phyloP scores from a whole-genome alignment of 2,888 invertebrate genomes.

The Oithona nana region DNA sequence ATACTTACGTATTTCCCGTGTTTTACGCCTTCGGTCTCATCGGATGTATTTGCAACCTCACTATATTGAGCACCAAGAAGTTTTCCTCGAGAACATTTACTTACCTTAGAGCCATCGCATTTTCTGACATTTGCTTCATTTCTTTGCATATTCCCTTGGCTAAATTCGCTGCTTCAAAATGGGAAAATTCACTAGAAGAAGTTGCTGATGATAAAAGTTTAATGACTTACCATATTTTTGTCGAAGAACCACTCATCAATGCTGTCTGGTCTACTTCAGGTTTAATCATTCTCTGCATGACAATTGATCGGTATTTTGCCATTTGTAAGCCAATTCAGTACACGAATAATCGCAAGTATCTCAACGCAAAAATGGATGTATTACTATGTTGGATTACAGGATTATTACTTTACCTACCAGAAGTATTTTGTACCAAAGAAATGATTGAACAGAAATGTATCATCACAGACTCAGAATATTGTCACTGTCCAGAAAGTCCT shows the following conservation, averaged over 20 bases:
- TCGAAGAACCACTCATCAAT: background rate
- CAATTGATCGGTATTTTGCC: slow-evolving; percentile 2
- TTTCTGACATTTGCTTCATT: background rate
- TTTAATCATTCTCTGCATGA: background rate
- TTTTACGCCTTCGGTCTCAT: background rate
- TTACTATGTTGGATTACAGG: background rate
- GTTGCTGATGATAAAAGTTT: background rate
- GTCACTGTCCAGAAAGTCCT: background rate
- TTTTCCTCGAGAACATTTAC: background rate
- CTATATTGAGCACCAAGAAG: background rate
- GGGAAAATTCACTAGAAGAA: background rate
- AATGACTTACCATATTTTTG: background rate
- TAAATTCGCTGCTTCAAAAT: background rate
- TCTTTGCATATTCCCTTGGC: background rate
- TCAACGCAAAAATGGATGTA: background rate
- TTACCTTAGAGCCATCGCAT: background rate
- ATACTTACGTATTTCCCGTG: background rate
- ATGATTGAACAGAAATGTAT: background rate
- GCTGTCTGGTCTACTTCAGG: background rate
- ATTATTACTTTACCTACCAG: background rate
- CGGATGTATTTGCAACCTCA: background rate
- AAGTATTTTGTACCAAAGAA: no score
- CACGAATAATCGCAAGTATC: background rate
- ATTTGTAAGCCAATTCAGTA: background rate
- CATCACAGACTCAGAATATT: no score